A percentile compares a stretch with the other conserved stretches of the same genome.
Evolutionary conservation across 2,888 invertebrate species (phyloP).

Genomic region (Drosophila putrida): DNA sequence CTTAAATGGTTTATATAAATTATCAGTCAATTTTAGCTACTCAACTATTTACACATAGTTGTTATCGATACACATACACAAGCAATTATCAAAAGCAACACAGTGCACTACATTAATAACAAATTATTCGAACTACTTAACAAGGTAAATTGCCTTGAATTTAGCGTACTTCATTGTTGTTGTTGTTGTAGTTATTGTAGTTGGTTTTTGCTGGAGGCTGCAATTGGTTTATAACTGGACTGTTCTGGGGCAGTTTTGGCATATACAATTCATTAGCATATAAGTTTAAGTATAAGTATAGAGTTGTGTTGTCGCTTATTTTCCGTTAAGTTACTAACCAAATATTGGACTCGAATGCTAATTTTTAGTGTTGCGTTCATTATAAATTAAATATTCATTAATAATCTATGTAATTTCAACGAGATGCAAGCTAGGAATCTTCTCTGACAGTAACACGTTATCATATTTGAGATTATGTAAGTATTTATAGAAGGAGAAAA

Average conservation of each 20-base stretch:
- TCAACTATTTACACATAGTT: slow-evolving; percentile 11
- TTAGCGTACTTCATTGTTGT: slow-evolving; percentile 50
- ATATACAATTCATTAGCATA: slow-evolving; percentile 45
- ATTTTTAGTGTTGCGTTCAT: slow-evolving; percentile 70
- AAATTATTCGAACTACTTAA: slow-evolving; percentile 16
- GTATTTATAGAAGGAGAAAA: slow-evolving; percentile 22
- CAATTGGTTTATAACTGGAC: slow-evolving; percentile 51
- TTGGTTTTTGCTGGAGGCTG: slow-evolving; percentile 46
- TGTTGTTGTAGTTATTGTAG: slow-evolving; percentile 38
- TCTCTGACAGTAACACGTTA: slow-evolving; percentile 32
- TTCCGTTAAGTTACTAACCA: slow-evolving; percentile 34
- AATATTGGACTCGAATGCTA: slow-evolving; percentile 54
- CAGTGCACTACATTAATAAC: slow-evolving; percentile 19
- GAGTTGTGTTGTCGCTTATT: slow-evolving; percentile 6
- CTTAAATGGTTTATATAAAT: slow-evolving; percentile 1
- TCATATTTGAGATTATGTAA: slow-evolving; percentile 25
- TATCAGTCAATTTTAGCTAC: slow-evolving; percentile 6
- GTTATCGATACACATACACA: slow-evolving; percentile 12
- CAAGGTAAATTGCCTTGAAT: slow-evolving; percentile 11
- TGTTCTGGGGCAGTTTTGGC: slow-evolving; percentile 57
- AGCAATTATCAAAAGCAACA: slow-evolving; percentile 3
- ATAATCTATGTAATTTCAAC: slow-evolving; percentile 39
- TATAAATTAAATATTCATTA: slow-evolving; percentile 19
- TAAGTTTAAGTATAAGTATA: slow-evolving; percentile 7
- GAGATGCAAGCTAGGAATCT: slow-evolving; percentile 42